Evolutionary conservation across 2,888 invertebrate species (phyloP), one percentile per base, ranked within the genome.

Genomic region (Melanophora roralis): DNA sequence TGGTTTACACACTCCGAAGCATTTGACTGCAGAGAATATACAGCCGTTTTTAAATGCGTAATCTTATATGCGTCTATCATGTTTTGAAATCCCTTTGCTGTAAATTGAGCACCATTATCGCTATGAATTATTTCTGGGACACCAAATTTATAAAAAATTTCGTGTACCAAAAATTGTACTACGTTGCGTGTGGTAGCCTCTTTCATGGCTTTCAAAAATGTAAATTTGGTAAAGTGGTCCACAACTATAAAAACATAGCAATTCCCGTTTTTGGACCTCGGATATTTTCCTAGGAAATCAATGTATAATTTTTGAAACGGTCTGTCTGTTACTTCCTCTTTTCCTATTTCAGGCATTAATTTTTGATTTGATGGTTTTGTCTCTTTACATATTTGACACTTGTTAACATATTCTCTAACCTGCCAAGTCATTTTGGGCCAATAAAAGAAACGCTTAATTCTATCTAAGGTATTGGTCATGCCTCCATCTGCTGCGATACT

Each of bases 1-100:
- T 84, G 74, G 62, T 88, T 88, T 0, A 84, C 82, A 0, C 86
- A 72, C 67, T 88, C 88, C 0, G 85, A 85, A 3, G 86, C 85
- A 72, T 88, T 88, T 0, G 81, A 75, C 78, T 88, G 88, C 0
- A 86, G 85, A 14, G 85, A 84, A 62, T 88, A 87, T 7, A 64
- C 47, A 0, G 84, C 82, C 34, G 45, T 45, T 45, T 16, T 45
- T 7, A 19, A 16, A 9, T 45, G 45, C 0, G 9, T 14, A 9
- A 45, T 45, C 8, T 45, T 45, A 19, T 45, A 45, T 2, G 45
- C 19, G 2, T 45, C 16, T n/a, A 45, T 45, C 19, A 45, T 45
- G 9, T 45, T 16, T 19, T 45, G 45, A 45, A 45, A 45, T 2
- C 16, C 16, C 9, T 45, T 45, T 8, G 45, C 14, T 16, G 9